Conservation (phyloP, 2,888 invertebrate genomes). For the Lagria hirta region DNA sequence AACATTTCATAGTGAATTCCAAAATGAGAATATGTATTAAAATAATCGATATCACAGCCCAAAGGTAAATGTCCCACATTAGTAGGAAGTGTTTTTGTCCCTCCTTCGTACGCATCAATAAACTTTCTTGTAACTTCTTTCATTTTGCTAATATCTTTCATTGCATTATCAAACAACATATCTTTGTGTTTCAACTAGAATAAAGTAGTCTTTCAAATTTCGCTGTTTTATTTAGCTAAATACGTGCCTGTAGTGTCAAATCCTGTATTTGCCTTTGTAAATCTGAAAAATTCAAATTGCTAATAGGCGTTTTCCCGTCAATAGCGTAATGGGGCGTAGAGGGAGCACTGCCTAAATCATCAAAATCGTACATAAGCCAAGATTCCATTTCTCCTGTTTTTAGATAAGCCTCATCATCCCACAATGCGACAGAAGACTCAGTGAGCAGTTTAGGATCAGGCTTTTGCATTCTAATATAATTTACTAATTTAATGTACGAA, state of each 20-base stretch:
- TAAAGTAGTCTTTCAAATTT: conserved; percentile 15
- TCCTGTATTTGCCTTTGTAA: conserved; percentile 51
- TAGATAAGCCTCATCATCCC: conserved; percentile 77
- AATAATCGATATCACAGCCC: conserved; percentile 75
- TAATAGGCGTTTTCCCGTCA: conserved; percentile 53
- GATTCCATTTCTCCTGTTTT: conserved; percentile 77
- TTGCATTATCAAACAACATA: conserved; percentile 61
- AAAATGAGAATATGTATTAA: conserved; percentile 85
- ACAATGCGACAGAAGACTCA: conserved; percentile 58
- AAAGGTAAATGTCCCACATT: conserved; percentile 57
- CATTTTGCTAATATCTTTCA: conserved; percentile 64
- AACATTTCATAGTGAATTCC: conserved; percentile 95
- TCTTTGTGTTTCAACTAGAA: conserved; percentile 64
- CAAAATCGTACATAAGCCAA: conserved; percentile 74
- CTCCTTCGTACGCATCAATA: conserved; percentile 56
- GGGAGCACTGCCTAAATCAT: conserved; percentile 55
- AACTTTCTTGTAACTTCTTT: conserved; percentile 60
- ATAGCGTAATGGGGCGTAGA: conserved; percentile 54
- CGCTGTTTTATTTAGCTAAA: background rate
- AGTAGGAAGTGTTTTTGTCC: conserved; percentile 39
- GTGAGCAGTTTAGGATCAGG: conserved; percentile 60
- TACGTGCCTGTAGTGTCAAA: conserved; percentile 50
- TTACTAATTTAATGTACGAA: conserved; percentile 78
- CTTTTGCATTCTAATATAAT: conserved; percentile 71
- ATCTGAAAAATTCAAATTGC: conserved; percentile 51